Evolutionary conservation across 2,797 vertebrate genomes (phyloP).

Genomic region (Oryzias sinensis): DNA sequence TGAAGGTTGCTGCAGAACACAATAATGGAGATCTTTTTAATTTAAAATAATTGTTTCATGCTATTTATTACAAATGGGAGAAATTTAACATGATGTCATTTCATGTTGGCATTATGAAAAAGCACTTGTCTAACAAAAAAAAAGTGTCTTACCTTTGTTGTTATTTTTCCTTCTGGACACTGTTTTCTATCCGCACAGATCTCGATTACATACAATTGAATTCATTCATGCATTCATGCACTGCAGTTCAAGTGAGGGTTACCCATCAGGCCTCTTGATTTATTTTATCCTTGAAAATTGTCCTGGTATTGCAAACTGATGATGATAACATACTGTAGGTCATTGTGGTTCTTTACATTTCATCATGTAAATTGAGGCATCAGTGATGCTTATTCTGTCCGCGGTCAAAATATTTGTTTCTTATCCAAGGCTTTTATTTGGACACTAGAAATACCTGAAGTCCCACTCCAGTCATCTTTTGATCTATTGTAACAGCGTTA

Average conservation of each 20-base stretch:
- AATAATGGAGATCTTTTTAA: too few relatives aligned
- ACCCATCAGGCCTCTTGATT: conserved; percentile 17
- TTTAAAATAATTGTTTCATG: too few relatives aligned
- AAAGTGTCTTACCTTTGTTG: conserved; percentile 13
- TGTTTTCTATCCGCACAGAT: conserved; percentile 12
- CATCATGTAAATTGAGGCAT: too few relatives aligned
- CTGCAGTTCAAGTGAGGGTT: conserved; percentile 13
- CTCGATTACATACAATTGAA: conserved; percentile 30
- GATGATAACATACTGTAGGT: too few relatives aligned
- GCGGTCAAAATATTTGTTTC: too few relatives aligned
- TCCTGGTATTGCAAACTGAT: neutral
- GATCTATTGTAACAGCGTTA: too few relatives aligned
- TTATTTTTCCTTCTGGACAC: conserved; percentile 1
- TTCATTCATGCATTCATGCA: conserved; percentile 21
- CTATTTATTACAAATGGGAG: too few relatives aligned
- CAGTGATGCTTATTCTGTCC: too few relatives aligned
- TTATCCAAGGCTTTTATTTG: too few relatives aligned
- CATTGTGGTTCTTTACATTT: neutral
- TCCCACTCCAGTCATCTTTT: too few relatives aligned
- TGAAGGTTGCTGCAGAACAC: conserved; percentile 11
- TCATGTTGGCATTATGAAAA: conserved; percentile 42
- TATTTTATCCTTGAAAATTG: conserved; percentile 7
- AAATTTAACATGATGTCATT: conserved; percentile 5
- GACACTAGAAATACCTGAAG: too few relatives aligned
- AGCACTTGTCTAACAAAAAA: conserved; percentile 33